A percentile compares a stretch with the other conserved stretches of the same genome.
These are phyloP conservation scores for Columba guinea DNA, from an alignment of 2,797 vertebrate genomes.

Conservation along the genomic window DNA sequence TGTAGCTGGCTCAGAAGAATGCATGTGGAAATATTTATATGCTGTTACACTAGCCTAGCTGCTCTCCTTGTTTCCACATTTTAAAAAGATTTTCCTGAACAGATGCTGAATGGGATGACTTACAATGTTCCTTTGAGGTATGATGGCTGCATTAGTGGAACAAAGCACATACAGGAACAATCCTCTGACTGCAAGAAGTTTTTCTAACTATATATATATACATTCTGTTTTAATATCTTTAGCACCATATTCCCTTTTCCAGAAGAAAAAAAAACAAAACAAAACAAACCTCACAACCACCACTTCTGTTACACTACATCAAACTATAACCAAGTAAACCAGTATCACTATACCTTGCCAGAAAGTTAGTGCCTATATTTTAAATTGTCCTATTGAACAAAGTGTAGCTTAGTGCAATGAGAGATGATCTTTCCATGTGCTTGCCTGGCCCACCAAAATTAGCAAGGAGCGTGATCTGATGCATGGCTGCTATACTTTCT, in stretches of 20 bases:
- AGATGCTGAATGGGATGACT: neutral
- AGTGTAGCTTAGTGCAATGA: neutral
- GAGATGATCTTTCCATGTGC: neutral
- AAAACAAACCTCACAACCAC: neutral
- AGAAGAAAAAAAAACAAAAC: neutral
- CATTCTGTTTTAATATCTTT: neutral
- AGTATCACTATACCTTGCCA: neutral
- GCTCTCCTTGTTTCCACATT: neutral
- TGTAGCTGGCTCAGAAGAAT: neutral
- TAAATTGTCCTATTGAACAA: neutral
- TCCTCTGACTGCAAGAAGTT: neutral
- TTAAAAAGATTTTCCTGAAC: neutral
- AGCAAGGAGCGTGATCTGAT: neutral
- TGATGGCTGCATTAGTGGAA: neutral
- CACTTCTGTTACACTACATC: neutral
- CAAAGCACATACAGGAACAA: neutral
- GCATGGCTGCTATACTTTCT: neutral
- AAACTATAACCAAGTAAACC: neutral
- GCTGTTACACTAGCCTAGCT: neutral
- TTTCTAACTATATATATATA: neutral
- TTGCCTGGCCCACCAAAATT: neutral
- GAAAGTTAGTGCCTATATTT: neutral
- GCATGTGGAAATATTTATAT: neutral
- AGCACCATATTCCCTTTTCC: neutral
- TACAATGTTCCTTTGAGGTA: neutral